Evolutionary conservation across 2,888 invertebrate genomes (phyloP), one percentile per base, ranked within the genome.

Genomic region (Sepiola atlantica): DNA sequence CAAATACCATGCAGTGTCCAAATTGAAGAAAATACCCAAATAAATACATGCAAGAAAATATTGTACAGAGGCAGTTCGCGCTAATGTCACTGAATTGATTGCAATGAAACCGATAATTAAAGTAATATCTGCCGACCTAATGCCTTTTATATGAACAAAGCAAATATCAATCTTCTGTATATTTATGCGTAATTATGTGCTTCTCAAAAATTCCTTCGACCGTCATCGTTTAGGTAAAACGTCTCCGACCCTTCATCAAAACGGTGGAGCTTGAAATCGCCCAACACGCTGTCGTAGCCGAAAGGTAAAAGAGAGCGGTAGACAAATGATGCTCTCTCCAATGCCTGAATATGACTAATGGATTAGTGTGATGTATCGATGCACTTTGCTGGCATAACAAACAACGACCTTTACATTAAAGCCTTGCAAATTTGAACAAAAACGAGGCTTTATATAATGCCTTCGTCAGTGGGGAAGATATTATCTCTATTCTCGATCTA

Each of bases 341-440:
- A 77, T 77, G n/a, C n/a, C n/a, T 77, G 77, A 77, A 77, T 77
- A 77, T 77, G 77, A 77, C n/a, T 77, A 77, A 77, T 77, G 77
- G 77, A 77, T 77, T n/a, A 77, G n/a, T 32, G n/a, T 77, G n/a
- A 77, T 77, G n/a, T 1, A 14, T n/a, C n/a, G n/a, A 12, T 77
- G n/a, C 32, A 77, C n/a, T 14, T 32, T 16, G 77, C 77, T 77
- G n/a, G n/a, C 77, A 77, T 12, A 77, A 77, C 77, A 77, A 77
- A 77, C 77, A 3, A 1, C n/a, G n/a, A 77, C n/a, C 77, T 77
- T 14, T 77, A 18, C 16, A 1, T 45, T n/a, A 32, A 77, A 10
- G 21, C 77, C 16, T 14, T n/a, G n/a, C n/a, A 77, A 21, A 77
- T 77, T 77, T 10, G 16, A 14, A 10, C 77, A n/a, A n/a, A 77